A percentile compares a stretch with the other conserved stretches of the same genome.
phyloP scores from a whole-genome alignment of 1,140 invertebrate species.

The Drosophila leontia region DNA sequence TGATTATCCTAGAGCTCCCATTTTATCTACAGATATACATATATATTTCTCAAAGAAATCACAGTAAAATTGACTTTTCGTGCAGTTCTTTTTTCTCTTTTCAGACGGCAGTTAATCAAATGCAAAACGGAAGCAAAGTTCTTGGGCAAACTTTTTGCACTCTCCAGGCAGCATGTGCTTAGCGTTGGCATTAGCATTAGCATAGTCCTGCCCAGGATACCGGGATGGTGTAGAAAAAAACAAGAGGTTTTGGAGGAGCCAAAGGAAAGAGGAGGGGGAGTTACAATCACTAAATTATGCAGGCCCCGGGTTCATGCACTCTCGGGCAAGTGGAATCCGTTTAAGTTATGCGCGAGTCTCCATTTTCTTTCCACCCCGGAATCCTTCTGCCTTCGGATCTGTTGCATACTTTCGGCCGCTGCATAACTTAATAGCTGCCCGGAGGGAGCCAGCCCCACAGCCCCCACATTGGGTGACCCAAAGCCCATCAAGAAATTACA shows the following conservation, averaged over 20 bases:
- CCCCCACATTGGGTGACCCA: background rate
- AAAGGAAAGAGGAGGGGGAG: background rate
- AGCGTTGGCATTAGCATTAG: slow-evolving; percentile 33
- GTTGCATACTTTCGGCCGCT: slow-evolving; percentile 38
- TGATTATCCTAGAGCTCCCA: background rate
- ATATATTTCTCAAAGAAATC: background rate
- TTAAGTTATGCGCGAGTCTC: slow-evolving; percentile 34
- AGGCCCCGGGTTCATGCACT: slow-evolving; percentile 46
- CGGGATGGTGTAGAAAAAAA: background rate
- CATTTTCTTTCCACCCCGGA: background rate
- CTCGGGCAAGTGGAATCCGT: slow-evolving; percentile 37
- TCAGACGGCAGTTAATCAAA: slow-evolving; percentile 36
- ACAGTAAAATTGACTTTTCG: slow-evolving; percentile 1
- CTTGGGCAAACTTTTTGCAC: slow-evolving; percentile 20
- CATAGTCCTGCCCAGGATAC: slow-evolving; percentile 15
- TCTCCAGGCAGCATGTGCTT: slow-evolving; percentile 29
- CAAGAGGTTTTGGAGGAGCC: background rate
- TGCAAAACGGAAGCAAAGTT: slow-evolving; percentile 32
- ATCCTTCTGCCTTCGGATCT: slow-evolving; percentile 10
- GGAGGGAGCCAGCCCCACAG: too few relatives aligned
- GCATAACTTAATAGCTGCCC: slow-evolving; percentile 51
- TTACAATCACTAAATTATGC: slow-evolving; percentile 38
- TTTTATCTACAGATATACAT: background rate
- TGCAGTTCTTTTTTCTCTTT: background rate
- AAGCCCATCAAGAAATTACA: slow-evolving; percentile 25